Evolutionary conservation across 2,113 vertebrate genomes (phyloP), one percentile per base, ranked within the genome.

Genomic region (Plestiodon gilberti): DNA sequence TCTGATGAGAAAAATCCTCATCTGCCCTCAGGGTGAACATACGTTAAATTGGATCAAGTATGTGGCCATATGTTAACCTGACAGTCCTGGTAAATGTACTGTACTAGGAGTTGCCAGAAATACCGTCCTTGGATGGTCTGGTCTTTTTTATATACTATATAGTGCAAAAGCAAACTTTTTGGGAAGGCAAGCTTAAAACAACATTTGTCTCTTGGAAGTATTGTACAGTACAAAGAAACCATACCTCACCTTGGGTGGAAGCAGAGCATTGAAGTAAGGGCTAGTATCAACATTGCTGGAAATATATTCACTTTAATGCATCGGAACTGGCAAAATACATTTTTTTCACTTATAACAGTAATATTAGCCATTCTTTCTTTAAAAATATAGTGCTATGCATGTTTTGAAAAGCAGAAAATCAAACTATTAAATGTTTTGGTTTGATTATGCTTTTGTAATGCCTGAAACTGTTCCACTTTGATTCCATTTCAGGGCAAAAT

Each of bases 61-160:
- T 81, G 61, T 11, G 85, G 48, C 87, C 91, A 92, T 87, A 91
- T 90, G 87, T 87, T 78, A 89, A 87, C 84, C 79, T 90, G 82
- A 88, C 81, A 89, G 35, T 83, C 59, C 38, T 76, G 79, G 17
- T 86, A 78, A 90, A 70, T 91, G 82, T 92, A 81, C 91, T 91
- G 82, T 92, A 81, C 91, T 93, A 85, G 86, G 87, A 38, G 65
- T 89, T 64, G 55, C 55, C 55, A 6, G 55, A 15, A 7, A 57
- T 17, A 14, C 55, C 13, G 17, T 38, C 33, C 88, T 92, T 59
- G 89, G 75, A 78, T 78, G 81, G 59, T 91, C n/a, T 15, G 9
- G n/a, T n/a, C 18, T 55, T 83, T 13, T 43, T 59, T 40, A 30
- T 70, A 61, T 8, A 25, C 17, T 70, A 61, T 8, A 25, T 11